These are phyloP conservation scores for Bugulina stolonifera DNA, from an alignment of 2,888 invertebrate species.

Conservation along the genomic window DNA sequence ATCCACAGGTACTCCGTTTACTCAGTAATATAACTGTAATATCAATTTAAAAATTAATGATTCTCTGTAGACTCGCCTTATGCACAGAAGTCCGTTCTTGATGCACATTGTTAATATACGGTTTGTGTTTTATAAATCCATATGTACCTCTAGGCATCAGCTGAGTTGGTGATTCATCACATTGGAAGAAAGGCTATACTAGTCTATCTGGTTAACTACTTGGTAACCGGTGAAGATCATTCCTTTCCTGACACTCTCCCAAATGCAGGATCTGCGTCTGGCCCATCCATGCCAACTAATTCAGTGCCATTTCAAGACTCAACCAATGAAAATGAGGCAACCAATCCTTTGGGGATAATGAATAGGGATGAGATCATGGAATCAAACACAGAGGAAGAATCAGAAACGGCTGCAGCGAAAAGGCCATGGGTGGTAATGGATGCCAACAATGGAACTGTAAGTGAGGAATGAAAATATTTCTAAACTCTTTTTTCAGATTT, in stretches of 20 bases:
- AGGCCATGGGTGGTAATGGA: slow-evolving; percentile 11
- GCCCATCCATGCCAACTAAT: no score
- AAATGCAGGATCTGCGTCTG: background rate
- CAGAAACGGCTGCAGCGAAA: background rate
- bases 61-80: no score
- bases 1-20: no score
- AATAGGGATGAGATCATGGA: no score
- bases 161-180: background rate
- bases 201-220: slow-evolving; percentile 11
- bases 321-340: background rate
- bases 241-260: background rate
- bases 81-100: no score
- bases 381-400: background rate
- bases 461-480: no score
- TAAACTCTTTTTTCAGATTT: no score
- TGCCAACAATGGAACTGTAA: slow-evolving; percentile 1
- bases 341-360: background rate
- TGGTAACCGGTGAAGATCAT: background rate
- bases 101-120: no score
- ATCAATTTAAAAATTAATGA: no score
- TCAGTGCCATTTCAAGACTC: background rate
- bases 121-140: no score
- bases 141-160: background rate
- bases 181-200: slow-evolving; percentile 7
- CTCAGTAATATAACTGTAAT: no score